Evolutionary conservation across 2,113 vertebrate species (phyloP).

Genomic region (Ptychochromis oligacanthus): DNA sequence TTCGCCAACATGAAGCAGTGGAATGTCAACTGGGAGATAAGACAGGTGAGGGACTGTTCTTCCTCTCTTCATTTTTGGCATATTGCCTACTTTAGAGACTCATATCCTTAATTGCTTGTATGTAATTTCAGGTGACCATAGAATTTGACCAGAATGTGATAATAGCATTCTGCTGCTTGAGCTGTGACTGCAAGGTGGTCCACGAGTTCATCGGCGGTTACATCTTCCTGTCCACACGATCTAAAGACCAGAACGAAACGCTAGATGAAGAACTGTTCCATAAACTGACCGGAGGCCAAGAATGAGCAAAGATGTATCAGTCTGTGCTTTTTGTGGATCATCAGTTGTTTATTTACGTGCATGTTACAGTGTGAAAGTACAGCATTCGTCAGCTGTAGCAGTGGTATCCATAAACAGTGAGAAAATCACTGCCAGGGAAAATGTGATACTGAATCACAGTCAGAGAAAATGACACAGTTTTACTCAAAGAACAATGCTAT

Average conservation of each 20-base stretch:
- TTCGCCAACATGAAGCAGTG: slow-evolving; percentile 98
- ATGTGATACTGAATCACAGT: background rate
- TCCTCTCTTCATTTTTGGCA: background rate
- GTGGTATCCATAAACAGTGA: background rate
- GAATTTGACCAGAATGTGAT: slow-evolving; percentile 94
- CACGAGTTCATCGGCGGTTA: slow-evolving; percentile 98
- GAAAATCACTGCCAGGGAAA: background rate
- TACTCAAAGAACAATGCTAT: background rate
- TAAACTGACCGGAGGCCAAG: slow-evolving; percentile 95
- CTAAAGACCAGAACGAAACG: slow-evolving; percentile 96
- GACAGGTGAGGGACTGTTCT: slow-evolving; percentile 82
- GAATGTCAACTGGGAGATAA: slow-evolving; percentile 99
- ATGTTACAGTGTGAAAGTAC: slow-evolving; percentile 24
- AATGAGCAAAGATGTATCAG: slow-evolving; percentile 72
- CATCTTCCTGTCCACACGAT: slow-evolving; percentile 96
- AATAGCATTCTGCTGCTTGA: slow-evolving; percentile 90
- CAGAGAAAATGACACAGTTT: background rate
- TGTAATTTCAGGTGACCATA: slow-evolving; percentile 87
- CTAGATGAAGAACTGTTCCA: slow-evolving; percentile 97
- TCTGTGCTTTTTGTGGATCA: background rate
- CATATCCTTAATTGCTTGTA: background rate
- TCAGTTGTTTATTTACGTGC: background rate
- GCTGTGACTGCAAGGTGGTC: slow-evolving; percentile 94
- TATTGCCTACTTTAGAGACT: background rate
- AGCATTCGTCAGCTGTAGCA: background rate